These are phyloP conservation scores for Actinemys pallida DNA, from an alignment of 2,113 vertebrate species.

Conservation along the genomic window DNA sequence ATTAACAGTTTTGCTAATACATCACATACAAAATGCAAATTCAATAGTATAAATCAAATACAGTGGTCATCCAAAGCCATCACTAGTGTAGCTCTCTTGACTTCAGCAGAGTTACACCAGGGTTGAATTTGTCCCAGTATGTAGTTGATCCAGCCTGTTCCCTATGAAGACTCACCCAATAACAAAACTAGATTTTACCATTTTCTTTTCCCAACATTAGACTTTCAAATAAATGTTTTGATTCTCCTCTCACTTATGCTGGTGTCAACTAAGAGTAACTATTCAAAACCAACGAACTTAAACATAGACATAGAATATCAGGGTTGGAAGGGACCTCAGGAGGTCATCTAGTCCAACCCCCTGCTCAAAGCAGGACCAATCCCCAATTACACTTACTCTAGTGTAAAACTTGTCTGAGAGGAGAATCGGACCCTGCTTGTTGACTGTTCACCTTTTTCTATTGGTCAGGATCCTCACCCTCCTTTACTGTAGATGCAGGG, in stretches of 20 bases:
- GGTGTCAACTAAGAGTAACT: not conserved
- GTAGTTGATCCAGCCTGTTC: not conserved
- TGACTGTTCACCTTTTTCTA: not conserved
- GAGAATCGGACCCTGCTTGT: not conserved
- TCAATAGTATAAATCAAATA: not conserved
- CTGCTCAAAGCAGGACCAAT: too few relatives aligned
- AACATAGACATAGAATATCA: too few relatives aligned
- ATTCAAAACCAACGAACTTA: not conserved
- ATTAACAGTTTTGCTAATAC: not conserved
- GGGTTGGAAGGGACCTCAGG: too few relatives aligned
- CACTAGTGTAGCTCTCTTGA: not conserved
- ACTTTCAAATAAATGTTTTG: slow-evolving; percentile 1
- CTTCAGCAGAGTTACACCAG: not conserved
- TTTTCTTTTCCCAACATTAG: slow-evolving; percentile 7
- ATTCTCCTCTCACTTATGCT: not conserved
- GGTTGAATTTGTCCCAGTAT: not conserved
- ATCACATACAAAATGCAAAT: not conserved
- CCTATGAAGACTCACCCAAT: not conserved
- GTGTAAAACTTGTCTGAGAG: not conserved
- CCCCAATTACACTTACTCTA: not conserved
- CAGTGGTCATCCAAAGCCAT: not conserved
- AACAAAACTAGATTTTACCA: slow-evolving; percentile 3
- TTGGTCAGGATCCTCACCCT: not conserved
- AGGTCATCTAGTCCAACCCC: too few relatives aligned
- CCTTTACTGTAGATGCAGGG: not conserved